These are phyloP conservation scores for Ceriagrion tenellum DNA, from an alignment of 2,888 invertebrate genomes.

Conservation along the genomic window DNA sequence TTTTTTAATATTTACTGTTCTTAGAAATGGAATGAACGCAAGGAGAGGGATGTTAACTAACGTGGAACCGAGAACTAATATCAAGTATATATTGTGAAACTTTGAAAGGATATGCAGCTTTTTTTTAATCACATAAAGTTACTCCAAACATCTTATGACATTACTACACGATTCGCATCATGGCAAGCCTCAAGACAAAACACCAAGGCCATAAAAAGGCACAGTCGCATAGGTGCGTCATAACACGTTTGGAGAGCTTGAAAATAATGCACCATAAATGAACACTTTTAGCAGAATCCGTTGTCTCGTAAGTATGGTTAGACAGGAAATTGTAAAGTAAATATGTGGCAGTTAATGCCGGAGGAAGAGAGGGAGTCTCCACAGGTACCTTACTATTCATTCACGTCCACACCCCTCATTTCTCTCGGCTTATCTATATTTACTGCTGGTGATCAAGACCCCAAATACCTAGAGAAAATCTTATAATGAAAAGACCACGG, in stretches of 20 bases:
- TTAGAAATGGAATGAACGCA: too few species aligned
- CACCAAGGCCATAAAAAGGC: not conserved
- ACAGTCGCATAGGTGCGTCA: not conserved
- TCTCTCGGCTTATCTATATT: too few species aligned
- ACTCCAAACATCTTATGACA: not conserved
- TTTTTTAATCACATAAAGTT: too few species aligned
- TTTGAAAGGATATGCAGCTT: too few species aligned
- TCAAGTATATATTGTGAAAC: too few species aligned
- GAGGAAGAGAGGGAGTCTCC: not conserved
- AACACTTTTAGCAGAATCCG: not conserved
- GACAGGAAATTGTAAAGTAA: not conserved
- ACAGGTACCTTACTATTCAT: not conserved
- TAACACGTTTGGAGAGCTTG: not conserved
- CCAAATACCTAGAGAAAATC: too few species aligned
- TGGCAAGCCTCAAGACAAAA: not conserved
- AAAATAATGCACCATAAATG: not conserved
- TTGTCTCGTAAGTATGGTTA: not conserved
- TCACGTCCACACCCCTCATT: not conserved
- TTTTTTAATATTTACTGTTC: too few species aligned
- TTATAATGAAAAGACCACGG: too few species aligned
- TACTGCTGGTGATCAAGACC: too few species aligned
- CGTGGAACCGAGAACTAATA: too few species aligned
- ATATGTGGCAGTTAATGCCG: not conserved
- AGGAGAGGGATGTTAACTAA: too few species aligned
- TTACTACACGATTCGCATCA: too few species aligned